Percentiles rank a stretch among this genome's conserved stretches.
Conservation (phyloP, 2,888 invertebrate genomes). For the Drosophila subquinaria region DNA sequence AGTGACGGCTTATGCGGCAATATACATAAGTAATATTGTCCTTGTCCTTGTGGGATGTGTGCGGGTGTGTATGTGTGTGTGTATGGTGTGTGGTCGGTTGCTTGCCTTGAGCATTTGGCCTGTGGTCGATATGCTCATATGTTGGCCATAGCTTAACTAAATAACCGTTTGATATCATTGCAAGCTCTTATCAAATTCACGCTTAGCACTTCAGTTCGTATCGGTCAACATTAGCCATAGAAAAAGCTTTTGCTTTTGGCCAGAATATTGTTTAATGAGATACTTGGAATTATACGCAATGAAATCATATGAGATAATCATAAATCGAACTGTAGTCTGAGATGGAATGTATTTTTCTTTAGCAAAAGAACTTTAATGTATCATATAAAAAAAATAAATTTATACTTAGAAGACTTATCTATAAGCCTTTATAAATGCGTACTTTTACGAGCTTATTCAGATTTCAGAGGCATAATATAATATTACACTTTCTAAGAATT, state of each 20-base stretch:
- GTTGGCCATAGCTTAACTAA: slow-evolving; percentile 72
- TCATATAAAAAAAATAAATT: not conserved
- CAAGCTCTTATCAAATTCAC: slow-evolving; percentile 68
- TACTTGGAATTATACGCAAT: slow-evolving; percentile 33
- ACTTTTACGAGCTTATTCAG: not conserved
- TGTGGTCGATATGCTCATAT: slow-evolving; percentile 39
- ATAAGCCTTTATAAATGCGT: not conserved
- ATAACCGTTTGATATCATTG: slow-evolving; percentile 79
- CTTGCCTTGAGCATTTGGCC: slow-evolving; percentile 21
- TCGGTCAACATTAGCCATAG: slow-evolving; percentile 45
- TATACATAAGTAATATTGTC: slow-evolving; percentile 80
- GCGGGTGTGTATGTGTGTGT: not conserved
- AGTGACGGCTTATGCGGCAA: slow-evolving; percentile 79
- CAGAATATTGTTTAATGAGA: slow-evolving; percentile 46
- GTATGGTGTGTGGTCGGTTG: slow-evolving; percentile 2
- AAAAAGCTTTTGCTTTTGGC: slow-evolving; percentile 10
- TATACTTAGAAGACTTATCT: not conserved
- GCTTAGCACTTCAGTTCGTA: slow-evolving; percentile 65
- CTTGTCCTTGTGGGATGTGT: slow-evolving; percentile 39
- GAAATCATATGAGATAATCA: slow-evolving; percentile 15
- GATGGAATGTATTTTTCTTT: not conserved
- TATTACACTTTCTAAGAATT: not conserved
- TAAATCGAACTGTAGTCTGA: slow-evolving; percentile 8
- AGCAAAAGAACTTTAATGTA: not conserved
- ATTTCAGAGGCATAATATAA: not conserved